A percentile compares a stretch with the other conserved stretches of the same genome.
These are phyloP conservation scores for Rotaria socialis DNA, from an alignment of 2,888 invertebrate genomes.

Conservation along the genomic window DNA sequence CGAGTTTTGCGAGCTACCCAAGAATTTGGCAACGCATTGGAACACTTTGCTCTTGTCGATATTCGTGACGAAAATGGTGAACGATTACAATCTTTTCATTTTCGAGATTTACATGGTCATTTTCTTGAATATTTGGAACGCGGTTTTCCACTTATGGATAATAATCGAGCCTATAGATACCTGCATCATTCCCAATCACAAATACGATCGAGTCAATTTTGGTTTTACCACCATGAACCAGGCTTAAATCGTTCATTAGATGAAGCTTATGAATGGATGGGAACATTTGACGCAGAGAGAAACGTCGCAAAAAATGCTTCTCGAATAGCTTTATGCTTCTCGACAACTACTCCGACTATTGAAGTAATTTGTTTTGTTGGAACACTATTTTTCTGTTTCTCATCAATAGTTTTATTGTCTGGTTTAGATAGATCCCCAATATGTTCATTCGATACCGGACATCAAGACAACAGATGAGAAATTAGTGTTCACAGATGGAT, in stretches of 20 bases:
- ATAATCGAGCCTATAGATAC: background rate
- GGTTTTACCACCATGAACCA: conserved; percentile 17
- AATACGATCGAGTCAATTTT: background rate
- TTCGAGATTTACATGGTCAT: background rate
- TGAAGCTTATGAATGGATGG: background rate
- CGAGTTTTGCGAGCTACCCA: background rate
- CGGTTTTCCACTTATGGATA: background rate
- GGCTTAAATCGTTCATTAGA: background rate
- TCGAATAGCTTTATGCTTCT: background rate
- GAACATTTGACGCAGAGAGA: background rate
- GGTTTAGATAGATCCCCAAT: no score
- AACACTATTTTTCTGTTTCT: no score
- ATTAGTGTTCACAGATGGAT: background rate
- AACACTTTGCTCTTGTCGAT: background rate
- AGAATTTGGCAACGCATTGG: background rate
- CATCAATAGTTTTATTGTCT: no score
- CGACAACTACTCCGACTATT: background rate
- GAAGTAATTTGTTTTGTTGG: no score
- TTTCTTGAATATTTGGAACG: background rate
- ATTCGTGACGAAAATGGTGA: background rate
- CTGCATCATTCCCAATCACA: conserved; percentile 30
- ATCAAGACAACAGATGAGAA: background rate
- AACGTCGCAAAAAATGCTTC: conserved; percentile 3
- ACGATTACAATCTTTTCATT: no score
- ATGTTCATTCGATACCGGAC: background rate